Evolutionary conservation across 2,888 invertebrate species (phyloP).

Genomic region (Meteorus colon): DNA sequence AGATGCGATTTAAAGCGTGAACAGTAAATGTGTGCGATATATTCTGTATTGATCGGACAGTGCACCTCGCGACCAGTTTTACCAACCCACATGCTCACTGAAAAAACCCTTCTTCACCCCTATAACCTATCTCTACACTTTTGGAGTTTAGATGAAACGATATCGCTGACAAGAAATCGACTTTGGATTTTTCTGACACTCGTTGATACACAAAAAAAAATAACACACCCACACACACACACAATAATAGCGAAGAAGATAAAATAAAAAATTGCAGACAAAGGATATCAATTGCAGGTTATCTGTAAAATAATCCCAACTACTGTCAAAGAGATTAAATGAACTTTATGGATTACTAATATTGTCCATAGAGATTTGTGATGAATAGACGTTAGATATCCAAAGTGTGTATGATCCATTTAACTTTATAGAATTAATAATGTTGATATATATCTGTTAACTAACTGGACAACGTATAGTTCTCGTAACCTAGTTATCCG

Average conservation of each 20-base stretch:
- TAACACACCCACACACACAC: not conserved
- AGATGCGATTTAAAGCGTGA: slow-evolving; percentile 34
- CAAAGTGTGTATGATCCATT: not conserved
- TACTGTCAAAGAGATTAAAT: not conserved
- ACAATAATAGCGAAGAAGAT: not conserved
- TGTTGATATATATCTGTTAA: not conserved
- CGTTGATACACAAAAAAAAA: not conserved
- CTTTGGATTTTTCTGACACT: slow-evolving; percentile 13
- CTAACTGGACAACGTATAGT: slow-evolving; percentile 4
- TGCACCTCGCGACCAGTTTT: slow-evolving; percentile 53
- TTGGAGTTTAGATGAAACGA: slow-evolving; percentile 20
- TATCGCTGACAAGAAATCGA: slow-evolving; percentile 26
- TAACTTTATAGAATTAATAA: not conserved
- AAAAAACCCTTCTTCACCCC: not conserved
- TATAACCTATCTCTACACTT: slow-evolving; percentile 8
- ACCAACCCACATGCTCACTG: slow-evolving; percentile 36
- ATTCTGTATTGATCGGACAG: slow-evolving; percentile 58
- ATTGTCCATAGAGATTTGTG: not conserved
- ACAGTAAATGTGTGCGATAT: slow-evolving; percentile 49
- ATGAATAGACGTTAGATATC: not conserved
- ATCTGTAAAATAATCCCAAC: not conserved
- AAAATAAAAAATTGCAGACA: slow-evolving; percentile 1
- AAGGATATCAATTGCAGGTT: not conserved
- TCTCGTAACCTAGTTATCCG: slow-evolving; percentile 35
- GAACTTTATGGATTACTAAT: no score